These are phyloP conservation scores for Trochalopteron elliotii DNA, from an alignment of 2,113 vertebrate genomes.

Conservation along the genomic window DNA sequence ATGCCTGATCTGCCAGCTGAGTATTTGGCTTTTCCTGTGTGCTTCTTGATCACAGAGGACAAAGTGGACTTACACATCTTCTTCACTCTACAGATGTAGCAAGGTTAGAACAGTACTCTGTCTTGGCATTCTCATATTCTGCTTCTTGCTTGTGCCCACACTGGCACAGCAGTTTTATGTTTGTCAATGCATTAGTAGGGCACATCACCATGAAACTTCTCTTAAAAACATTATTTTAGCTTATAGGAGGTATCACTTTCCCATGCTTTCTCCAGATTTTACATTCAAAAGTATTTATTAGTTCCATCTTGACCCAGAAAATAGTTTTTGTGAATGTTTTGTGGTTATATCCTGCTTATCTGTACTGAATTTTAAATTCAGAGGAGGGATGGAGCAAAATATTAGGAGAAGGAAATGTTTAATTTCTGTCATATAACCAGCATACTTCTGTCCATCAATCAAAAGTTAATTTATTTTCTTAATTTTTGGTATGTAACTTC, in stretches of 20 bases:
- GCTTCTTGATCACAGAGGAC: not conserved
- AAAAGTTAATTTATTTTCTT: not conserved
- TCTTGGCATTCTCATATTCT: not conserved
- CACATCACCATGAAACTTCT: not conserved
- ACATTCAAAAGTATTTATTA: not conserved
- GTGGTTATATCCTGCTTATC: not conserved
- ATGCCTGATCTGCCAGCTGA: not conserved
- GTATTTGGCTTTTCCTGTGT: not conserved
- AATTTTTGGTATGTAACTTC: not conserved
- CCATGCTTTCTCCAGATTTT: not conserved
- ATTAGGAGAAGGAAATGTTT: not conserved
- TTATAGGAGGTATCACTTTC: not conserved
- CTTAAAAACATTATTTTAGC: not conserved
- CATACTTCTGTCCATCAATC: not conserved
- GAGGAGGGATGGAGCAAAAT: not conserved
- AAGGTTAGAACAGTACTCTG: not conserved
- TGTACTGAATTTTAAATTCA: not conserved
- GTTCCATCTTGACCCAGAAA: not conserved
- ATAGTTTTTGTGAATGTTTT: not conserved
- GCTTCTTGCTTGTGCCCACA: not conserved
- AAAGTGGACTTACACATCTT: not conserved
- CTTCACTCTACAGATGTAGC: rapidly evolving
- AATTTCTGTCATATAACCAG: not conserved
- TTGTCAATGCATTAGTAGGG: not conserved
- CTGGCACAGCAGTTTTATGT: not conserved